A percentile compares a stretch with the other conserved stretches of the same genome.
Conservation (phyloP, 2,797 vertebrate species). For the Ara ararauna region DNA sequence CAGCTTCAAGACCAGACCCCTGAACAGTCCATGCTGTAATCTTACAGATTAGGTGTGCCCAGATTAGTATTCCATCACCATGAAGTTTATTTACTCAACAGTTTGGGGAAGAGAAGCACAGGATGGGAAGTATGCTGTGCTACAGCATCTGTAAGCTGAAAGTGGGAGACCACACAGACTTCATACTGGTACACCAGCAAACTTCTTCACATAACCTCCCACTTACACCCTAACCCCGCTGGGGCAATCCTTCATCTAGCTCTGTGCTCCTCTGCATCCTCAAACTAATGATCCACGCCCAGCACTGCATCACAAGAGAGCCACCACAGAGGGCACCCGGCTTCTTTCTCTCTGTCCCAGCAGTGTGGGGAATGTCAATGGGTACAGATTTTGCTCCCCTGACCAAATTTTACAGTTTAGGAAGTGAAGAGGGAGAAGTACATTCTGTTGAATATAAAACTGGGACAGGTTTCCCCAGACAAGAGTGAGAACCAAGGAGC, state of each 20-base stretch:
- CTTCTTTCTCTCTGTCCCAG: background rate
- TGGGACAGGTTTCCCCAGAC: background rate
- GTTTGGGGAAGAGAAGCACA: background rate
- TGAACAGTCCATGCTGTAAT: background rate
- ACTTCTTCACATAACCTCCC: background rate
- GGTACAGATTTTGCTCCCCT: background rate
- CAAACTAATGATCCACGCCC: background rate
- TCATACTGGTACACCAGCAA: background rate
- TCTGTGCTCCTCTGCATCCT: background rate
- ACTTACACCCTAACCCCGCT: rapidly evolving
- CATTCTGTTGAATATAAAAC: background rate
- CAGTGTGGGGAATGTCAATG: rapidly evolving
- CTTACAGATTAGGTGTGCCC: background rate
- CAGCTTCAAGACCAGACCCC: background rate
- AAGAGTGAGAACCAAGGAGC: background rate
- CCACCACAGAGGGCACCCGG: background rate
- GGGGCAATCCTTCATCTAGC: background rate
- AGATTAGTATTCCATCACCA: background rate
- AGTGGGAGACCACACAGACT: background rate
- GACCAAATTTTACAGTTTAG: background rate
- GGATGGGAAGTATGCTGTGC: rapidly evolving
- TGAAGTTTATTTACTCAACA: background rate
- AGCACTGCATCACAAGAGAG: background rate
- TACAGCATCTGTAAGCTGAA: background rate
- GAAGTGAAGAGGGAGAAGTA: background rate